Conservation (phyloP, 2,797 vertebrate species). For the Esox lucius region DNA sequence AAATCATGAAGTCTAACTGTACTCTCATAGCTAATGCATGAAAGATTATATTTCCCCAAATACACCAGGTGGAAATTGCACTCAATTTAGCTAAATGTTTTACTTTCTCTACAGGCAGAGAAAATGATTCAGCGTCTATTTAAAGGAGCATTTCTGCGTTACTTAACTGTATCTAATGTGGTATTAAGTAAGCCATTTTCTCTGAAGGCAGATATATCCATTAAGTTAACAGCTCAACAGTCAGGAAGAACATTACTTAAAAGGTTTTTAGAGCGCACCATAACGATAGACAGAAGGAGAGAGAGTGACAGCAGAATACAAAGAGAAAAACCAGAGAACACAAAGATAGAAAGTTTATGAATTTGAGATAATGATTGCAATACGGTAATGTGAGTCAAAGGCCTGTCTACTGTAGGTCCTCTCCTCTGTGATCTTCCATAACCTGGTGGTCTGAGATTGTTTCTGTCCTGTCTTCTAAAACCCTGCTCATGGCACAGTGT, state of each 20-base stretch:
- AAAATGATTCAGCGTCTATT: background rate
- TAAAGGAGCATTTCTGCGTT: background rate
- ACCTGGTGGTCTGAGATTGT: background rate
- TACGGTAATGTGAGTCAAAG: constrained; percentile 19
- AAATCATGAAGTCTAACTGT: no score
- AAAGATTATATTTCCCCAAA: background rate
- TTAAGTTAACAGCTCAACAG: background rate
- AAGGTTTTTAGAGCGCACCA: background rate
- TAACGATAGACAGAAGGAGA: background rate
- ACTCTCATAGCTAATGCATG: no score
- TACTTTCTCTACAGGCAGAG: background rate
- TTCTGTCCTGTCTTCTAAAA: background rate
- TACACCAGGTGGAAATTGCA: background rate
- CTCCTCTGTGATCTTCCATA: constrained; percentile 17
- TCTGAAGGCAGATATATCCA: background rate
- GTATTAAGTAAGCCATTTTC: background rate
- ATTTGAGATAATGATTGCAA: constrained; percentile 29
- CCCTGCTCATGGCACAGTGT: constrained; percentile 4
- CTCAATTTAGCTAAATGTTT: background rate
- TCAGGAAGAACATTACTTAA: background rate
- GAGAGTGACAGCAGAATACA: background rate
- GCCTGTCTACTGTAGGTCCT: constrained; percentile 19
- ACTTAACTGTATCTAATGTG: background rate
- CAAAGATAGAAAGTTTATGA: constrained; percentile 21
- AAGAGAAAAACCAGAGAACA: background rate